Evolutionary conservation across 2,888 invertebrate species (phyloP).

Genomic region (Allygus modestus): DNA sequence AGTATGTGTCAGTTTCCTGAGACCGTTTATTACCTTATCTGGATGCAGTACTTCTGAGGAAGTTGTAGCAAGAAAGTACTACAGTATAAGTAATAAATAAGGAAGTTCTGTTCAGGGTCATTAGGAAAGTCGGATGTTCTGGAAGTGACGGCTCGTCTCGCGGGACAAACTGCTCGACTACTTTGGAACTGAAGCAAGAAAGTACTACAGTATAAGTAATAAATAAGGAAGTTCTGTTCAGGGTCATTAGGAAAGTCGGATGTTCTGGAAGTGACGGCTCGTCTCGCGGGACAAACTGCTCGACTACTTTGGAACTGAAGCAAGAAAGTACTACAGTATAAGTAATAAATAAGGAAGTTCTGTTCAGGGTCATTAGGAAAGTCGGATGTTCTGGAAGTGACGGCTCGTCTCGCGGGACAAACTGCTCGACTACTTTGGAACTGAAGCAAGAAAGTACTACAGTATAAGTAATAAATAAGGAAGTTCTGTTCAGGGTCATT

Average conservation of each 20-base stretch:
- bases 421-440: too few relatives aligned
- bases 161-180: neutral
- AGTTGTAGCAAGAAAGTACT: too few relatives aligned
- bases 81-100: constrained; percentile 2
- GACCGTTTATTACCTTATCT: too few relatives aligned
- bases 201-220: neutral
- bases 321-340: neutral
- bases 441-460: too few relatives aligned
- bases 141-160: neutral
- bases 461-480: constrained; percentile 8
- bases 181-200: too few relatives aligned
- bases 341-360: constrained; percentile 20
- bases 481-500: constrained; percentile 23
- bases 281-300: neutral
- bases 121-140: neutral
- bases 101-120: constrained; percentile 16
- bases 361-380: neutral
- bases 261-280: neutral
- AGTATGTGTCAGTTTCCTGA: too few relatives aligned
- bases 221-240: constrained; percentile 21
- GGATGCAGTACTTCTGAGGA: too few relatives aligned
- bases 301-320: too few relatives aligned
- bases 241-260: neutral
- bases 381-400: neutral
- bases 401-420: neutral